These are phyloP conservation scores for Battus philenor DNA, from an alignment of 1,140 invertebrate species.

Conservation along the genomic window DNA sequence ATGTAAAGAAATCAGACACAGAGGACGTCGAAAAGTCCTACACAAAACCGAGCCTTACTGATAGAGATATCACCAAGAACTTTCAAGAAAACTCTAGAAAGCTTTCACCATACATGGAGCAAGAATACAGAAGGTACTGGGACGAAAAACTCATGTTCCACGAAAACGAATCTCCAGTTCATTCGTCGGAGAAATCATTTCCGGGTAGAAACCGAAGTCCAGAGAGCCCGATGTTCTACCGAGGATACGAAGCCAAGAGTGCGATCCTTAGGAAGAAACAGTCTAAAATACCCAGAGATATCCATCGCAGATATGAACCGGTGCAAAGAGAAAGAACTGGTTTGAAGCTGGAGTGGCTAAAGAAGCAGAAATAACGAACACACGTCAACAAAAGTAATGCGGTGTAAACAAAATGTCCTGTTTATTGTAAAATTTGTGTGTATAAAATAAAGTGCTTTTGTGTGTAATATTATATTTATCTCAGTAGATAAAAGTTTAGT, in stretches of 20 bases:
- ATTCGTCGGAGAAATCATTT: slow-evolving; percentile 24
- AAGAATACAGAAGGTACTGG: slow-evolving; percentile 51
- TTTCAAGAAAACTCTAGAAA: slow-evolving; percentile 8
- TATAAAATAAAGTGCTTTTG: too few relatives aligned
- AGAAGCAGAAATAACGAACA: slow-evolving; percentile 37
- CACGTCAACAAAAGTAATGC: slow-evolving; percentile 32
- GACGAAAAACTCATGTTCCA: slow-evolving; percentile 42
- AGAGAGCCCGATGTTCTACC: slow-evolving; percentile 23
- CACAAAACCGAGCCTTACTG: slow-evolving; percentile 10
- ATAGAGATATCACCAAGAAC: background rate
- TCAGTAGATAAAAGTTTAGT: too few relatives aligned
- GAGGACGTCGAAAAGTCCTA: background rate
- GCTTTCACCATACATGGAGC: slow-evolving; percentile 42
- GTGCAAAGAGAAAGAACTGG: background rate
- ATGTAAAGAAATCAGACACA: slow-evolving; percentile 10
- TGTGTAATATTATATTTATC: too few relatives aligned
- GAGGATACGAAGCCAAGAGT: slow-evolving; percentile 35
- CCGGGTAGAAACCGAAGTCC: background rate
- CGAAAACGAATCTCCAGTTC: slow-evolving; percentile 16
- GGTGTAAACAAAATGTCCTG: background rate
- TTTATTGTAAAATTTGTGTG: too few relatives aligned
- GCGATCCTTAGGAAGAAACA: slow-evolving; percentile 23
- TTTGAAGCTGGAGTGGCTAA: slow-evolving; percentile 35
- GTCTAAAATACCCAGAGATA: slow-evolving; percentile 4
- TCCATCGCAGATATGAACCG: background rate